These are phyloP conservation scores for Macroglossus sobrinus DNA, from an alignment of 2,113 vertebrate genomes.

Conservation along the genomic window DNA sequence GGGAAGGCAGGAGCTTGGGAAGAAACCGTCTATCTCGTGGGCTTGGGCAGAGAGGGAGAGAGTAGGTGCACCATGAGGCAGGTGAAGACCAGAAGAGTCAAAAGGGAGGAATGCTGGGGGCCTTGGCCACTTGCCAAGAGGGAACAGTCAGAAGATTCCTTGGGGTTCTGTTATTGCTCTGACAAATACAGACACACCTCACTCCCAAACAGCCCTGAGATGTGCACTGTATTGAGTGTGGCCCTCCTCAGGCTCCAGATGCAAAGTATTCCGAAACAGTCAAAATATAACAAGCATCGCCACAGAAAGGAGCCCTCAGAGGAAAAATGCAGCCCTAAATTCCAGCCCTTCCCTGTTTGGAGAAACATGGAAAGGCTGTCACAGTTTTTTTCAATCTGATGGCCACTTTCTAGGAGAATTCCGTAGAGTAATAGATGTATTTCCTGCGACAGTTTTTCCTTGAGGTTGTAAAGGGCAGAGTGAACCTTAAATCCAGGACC, in stretches of 20 bases:
- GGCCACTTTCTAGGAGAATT: neutral
- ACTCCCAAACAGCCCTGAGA: neutral
- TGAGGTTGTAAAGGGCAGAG: neutral
- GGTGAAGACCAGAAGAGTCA: neutral
- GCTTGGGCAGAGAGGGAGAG: neutral
- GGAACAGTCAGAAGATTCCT: neutral
- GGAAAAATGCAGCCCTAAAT: no score
- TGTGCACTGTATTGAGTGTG: rapidly evolving
- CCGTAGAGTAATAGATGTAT: neutral
- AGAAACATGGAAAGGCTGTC: neutral
- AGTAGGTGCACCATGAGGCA: neutral
- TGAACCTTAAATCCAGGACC: neutral
- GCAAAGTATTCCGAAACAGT: neutral
- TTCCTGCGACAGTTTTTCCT: neutral
- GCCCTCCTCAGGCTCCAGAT: neutral
- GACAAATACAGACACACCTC: no score
- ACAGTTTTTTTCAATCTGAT: neutral
- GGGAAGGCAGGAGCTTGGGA: neutral
- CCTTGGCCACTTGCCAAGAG: neutral
- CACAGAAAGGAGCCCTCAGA: neutral
- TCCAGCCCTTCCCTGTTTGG: neutral
- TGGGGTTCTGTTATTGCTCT: neutral
- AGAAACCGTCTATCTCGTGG: neutral
- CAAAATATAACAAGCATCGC: neutral
- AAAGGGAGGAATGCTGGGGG: neutral